Conservation (phyloP, 2,113 vertebrate genomes). For the Anas platyrhynchos region DNA sequence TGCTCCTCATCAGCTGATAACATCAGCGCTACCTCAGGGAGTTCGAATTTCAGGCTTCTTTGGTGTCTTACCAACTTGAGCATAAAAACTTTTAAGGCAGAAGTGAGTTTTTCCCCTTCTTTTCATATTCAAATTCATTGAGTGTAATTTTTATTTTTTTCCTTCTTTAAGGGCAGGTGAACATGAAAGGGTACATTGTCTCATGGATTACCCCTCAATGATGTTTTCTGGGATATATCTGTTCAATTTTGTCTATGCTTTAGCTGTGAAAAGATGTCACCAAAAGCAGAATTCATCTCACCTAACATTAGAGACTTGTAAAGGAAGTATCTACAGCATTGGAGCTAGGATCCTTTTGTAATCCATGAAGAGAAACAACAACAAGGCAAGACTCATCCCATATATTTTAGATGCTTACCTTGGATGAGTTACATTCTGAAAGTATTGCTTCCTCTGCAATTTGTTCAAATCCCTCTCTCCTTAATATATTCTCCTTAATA, state of each 20-base stretch:
- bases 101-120: conserved; percentile 19
- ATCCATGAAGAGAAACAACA: not conserved
- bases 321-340: not conserved
- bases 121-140: conserved; percentile 29
- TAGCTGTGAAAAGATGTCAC: not conserved
- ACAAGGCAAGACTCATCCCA: not conserved
- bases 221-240: not conserved
- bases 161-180: conserved; percentile 12
- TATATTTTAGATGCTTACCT: not conserved
- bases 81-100: conserved; percentile 36
- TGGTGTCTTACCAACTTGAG: not conserved
- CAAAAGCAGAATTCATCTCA: not conserved
- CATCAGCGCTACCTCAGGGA: not conserved
- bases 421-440: not conserved
- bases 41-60: not conserved
- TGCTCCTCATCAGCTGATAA: not conserved
- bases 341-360: not conserved
- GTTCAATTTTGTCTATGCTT: not conserved
- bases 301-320: not conserved
- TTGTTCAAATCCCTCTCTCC: not conserved
- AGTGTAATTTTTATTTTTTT: conserved; percentile 19
- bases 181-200: not conserved
- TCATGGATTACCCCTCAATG: not conserved
- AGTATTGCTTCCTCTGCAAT: not conserved
- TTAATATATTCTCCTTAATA: not conserved